Conservation (phyloP, 2,797 vertebrate species). For the Melanotaenia pygmaea region DNA sequence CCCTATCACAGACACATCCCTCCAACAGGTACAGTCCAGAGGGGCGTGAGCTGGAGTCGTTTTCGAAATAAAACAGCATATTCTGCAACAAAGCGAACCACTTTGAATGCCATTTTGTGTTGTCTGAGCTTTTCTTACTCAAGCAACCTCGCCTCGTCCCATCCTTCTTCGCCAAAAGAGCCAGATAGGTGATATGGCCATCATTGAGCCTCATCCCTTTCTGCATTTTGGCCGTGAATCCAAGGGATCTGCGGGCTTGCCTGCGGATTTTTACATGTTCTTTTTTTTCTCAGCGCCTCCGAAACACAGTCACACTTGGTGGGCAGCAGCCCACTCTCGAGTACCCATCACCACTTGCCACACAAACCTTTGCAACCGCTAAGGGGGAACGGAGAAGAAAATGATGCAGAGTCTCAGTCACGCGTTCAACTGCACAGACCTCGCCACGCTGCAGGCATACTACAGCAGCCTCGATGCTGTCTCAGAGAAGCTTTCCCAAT, state of each 20-base stretch:
- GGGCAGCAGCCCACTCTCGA: constrained; percentile 66
- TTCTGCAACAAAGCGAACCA: constrained; percentile 98
- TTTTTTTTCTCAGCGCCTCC: constrained; percentile 47
- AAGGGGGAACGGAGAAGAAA: not conserved
- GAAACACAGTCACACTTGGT: constrained; percentile 64
- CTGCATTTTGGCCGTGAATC: constrained; percentile 85
- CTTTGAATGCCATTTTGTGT: constrained; percentile 97
- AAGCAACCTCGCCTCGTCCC: constrained; percentile 91
- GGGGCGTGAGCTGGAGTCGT: constrained; percentile 93
- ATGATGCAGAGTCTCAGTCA: constrained; percentile 42
- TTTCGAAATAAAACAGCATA: constrained; percentile 99
- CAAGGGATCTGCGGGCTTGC: constrained; percentile 45
- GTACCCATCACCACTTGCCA: constrained; percentile 55
- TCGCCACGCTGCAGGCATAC: constrained; percentile 47
- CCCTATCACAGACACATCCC: constrained; percentile 92
- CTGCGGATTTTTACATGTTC: constrained; percentile 71
- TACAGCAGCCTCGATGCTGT: constrained; percentile 40
- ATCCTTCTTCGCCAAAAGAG: constrained; percentile 93
- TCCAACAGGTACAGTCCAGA: constrained; percentile 97
- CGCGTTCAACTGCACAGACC: constrained; percentile 35
- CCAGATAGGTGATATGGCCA: constrained; percentile 94
- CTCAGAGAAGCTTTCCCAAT: constrained; percentile 34
- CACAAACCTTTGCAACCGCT: constrained; percentile 34
- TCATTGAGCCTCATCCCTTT: constrained; percentile 95
- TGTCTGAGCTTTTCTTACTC: constrained; percentile 95